These are phyloP conservation scores for Biston betularia DNA, from an alignment of 2,888 invertebrate species.

Conservation along the genomic window DNA sequence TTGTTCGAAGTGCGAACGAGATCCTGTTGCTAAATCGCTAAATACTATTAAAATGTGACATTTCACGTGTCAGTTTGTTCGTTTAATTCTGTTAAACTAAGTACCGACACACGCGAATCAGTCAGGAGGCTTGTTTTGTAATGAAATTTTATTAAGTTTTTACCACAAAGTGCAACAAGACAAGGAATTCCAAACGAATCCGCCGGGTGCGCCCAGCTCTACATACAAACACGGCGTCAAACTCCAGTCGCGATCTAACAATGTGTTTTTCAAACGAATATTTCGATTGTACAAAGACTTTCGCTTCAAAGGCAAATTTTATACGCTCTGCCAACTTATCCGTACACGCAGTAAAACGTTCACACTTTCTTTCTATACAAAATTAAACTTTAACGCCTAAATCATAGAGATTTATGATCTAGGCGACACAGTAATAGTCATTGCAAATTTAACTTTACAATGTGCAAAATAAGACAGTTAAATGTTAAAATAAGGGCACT, in stretches of 20 bases:
- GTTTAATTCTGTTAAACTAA: too few species aligned
- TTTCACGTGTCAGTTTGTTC: too few species aligned
- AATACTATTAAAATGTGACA: too few species aligned
- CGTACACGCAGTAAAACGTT: slow-evolving; percentile 12
- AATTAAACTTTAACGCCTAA: slow-evolving; percentile 5
- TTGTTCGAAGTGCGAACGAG: too few species aligned
- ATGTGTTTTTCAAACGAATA: slow-evolving; percentile 34
- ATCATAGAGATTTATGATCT: background rate
- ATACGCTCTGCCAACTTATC: slow-evolving; percentile 28
- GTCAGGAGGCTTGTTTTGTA: too few species aligned
- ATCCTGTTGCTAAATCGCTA: too few species aligned
- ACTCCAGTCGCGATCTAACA: slow-evolving; percentile 30
- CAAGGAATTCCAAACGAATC: background rate
- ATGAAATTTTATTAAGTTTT: too few species aligned
- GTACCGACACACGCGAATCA: too few species aligned
- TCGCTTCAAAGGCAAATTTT: slow-evolving; percentile 34
- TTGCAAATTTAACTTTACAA: slow-evolving; percentile 5
- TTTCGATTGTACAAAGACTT: slow-evolving; percentile 36
- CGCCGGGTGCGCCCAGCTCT: background rate
- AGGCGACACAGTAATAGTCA: background rate
- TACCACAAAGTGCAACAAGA: background rate
- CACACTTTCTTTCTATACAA: background rate
- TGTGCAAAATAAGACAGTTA: background rate
- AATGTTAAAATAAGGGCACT: background rate
- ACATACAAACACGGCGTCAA: slow-evolving; percentile 17